Conservation (phyloP, 2,888 invertebrate genomes). For the Harmothoe impar region DNA sequence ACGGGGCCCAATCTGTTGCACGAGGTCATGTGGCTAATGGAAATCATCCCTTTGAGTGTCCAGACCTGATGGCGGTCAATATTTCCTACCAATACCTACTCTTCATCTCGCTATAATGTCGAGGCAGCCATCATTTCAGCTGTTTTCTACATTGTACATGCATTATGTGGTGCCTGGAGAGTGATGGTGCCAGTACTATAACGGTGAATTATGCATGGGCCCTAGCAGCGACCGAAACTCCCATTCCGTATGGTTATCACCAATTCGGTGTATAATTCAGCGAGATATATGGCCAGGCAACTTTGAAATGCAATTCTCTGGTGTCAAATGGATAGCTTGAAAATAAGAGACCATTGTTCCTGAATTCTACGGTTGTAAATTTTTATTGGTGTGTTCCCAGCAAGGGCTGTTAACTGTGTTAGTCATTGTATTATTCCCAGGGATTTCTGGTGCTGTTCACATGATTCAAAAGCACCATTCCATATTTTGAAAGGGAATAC, state of each 20-base stretch:
- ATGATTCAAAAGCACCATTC: not conserved
- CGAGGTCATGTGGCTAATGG: constrained; percentile 35
- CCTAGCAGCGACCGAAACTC: not conserved
- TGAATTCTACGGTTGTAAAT: not conserved
- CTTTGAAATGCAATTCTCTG: not conserved
- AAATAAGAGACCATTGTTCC: not conserved
- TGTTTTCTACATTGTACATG: not conserved
- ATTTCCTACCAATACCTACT: constrained; percentile 19
- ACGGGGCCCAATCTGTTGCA: constrained; percentile 40
- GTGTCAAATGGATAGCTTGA: constrained; percentile 1
- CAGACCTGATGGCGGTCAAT: constrained; percentile 19
- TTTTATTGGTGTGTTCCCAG: not conserved
- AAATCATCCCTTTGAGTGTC: constrained; percentile 55
- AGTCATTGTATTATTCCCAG: not conserved
- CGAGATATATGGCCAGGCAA: not conserved
- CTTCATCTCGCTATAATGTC: constrained; percentile 11
- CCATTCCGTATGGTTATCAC: not conserved
- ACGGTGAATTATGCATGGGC: constrained; percentile 25
- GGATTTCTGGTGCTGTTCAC: not conserved
- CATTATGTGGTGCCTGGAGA: not conserved
- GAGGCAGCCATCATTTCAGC: constrained; percentile 17
- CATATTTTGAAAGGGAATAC: not conserved
- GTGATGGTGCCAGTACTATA: not conserved
- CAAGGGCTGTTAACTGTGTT: not conserved
- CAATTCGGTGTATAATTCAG: constrained; percentile 16